These are phyloP conservation scores for Hyles lineata DNA, from an alignment of 2,888 invertebrate genomes.

Conservation along the genomic window DNA sequence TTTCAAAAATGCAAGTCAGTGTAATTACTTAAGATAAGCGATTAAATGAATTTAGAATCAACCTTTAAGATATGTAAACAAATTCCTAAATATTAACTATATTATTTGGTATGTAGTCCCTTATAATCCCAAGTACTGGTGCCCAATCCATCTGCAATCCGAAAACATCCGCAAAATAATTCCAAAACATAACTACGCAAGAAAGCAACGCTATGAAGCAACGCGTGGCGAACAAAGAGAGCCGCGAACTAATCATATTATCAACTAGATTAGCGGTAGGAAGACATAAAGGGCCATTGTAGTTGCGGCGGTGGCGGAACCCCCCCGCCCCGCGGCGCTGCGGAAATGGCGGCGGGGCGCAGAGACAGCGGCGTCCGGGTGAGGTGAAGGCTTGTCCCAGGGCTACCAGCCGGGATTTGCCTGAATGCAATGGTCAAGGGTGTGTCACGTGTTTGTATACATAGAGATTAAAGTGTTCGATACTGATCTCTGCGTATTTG, in stretches of 20 bases:
- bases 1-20: not conserved
- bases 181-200: not conserved
- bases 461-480: not conserved
- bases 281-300: conserved; percentile 78
- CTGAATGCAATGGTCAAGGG: not conserved
- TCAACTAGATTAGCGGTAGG: conserved; percentile 77
- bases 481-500: no score
- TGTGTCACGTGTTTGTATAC: not conserved
- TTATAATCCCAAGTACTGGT: no score
- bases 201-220: conserved; percentile 8
- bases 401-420: conserved; percentile 31
- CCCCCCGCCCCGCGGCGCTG: conserved; percentile 44
- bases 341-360: conserved; percentile 78
- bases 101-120: no score
- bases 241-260: conserved; percentile 66
- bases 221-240: conserved; percentile 46
- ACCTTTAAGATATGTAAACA: no score
- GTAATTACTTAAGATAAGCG: not conserved
- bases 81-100: no score
- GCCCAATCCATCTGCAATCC: no score
- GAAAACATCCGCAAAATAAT: no score
- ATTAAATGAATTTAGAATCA: no score
- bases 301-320: conserved; percentile 59
- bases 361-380: conserved; percentile 78
- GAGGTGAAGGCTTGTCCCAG: conserved; percentile 64